A percentile compares a stretch with the other conserved stretches of the same genome.
Evolutionary conservation across 2,113 vertebrate genomes (phyloP).

Genomic region (Chlamydotis undulata): DNA sequence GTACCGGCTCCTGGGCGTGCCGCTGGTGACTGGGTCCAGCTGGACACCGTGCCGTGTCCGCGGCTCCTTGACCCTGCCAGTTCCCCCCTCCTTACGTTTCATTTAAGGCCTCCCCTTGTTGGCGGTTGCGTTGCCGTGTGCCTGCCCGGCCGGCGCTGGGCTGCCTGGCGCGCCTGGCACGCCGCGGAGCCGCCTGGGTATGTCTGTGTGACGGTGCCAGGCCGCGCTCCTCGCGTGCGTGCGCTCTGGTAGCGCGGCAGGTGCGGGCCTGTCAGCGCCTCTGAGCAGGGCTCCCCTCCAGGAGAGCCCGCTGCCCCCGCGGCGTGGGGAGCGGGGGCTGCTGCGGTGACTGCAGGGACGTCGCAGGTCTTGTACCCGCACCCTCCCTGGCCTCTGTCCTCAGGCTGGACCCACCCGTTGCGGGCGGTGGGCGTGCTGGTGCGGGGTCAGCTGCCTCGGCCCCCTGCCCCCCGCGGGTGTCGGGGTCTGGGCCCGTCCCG

Average conservation of each 20-base stretch:
- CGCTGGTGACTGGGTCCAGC: not conserved
- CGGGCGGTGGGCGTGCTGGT: not conserved
- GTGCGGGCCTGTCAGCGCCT: not conserved
- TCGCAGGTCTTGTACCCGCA: rapidly evolving
- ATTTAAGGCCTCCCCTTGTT: not conserved
- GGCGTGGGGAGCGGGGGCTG: not conserved
- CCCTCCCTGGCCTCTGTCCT: not conserved
- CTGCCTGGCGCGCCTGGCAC: not conserved
- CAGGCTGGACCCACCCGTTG: not conserved
- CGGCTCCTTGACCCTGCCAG: not conserved
- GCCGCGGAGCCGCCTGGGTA: not conserved
- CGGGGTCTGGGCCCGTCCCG: not conserved
- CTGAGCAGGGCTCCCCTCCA: not conserved
- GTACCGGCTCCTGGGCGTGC: not conserved
- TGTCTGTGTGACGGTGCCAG: not conserved
- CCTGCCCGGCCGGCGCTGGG: not conserved
- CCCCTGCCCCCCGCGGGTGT: too few species aligned
- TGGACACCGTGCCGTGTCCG: not conserved
- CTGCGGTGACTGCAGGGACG: rapidly evolving
- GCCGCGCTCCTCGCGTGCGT: not conserved
- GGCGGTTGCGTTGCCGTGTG: not conserved
- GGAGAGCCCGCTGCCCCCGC: too few species aligned
- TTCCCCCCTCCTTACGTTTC: not conserved
- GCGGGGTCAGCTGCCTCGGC: too few species aligned
- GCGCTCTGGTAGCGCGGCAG: not conserved